A percentile compares a stretch with the other conserved stretches of the same genome.
Conservation (phyloP, 1,140 invertebrate species). For the Dendrolimus kikuchii region DNA sequence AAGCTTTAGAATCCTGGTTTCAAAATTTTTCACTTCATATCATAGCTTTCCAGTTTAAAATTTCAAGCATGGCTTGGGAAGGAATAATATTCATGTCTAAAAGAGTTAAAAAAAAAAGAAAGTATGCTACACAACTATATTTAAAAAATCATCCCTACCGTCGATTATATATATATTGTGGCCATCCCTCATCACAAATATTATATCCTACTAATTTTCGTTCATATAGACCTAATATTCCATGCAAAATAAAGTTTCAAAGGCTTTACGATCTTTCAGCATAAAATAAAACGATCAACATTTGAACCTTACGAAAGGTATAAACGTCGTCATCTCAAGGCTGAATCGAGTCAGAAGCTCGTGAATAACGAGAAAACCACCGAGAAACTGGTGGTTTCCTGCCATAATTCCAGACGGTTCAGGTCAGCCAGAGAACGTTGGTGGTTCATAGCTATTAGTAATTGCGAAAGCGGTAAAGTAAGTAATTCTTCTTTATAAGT, state of each 20-base stretch:
- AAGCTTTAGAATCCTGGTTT: too few species aligned
- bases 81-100: too few species aligned
- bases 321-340: constrained; percentile 37
- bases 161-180: too few species aligned
- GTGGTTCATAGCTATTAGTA: constrained; percentile 86
- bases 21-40: too few species aligned
- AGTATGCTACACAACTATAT: too few species aligned
- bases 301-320: constrained; percentile 37
- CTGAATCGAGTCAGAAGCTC: constrained; percentile 25
- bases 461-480: constrained; percentile 78
- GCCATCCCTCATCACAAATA: too few species aligned
- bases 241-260: neutral
- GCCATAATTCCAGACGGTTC: constrained; percentile 76
- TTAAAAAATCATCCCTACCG: too few species aligned
- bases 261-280: constrained; percentile 23
- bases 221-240: too few species aligned
- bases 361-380: constrained; percentile 18
- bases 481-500: neutral
- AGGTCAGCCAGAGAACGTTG: constrained; percentile 79
- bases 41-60: too few species aligned
- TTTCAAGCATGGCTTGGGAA: too few species aligned
- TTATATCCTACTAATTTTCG: too few species aligned
- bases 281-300: constrained; percentile 55
- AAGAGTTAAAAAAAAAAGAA: too few species aligned
- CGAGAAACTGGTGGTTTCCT: constrained; percentile 59